A percentile compares a stretch with the other conserved stretches of the same genome.
Conservation (phyloP, 2,888 invertebrate genomes). For the Drymonia ruficornis region DNA sequence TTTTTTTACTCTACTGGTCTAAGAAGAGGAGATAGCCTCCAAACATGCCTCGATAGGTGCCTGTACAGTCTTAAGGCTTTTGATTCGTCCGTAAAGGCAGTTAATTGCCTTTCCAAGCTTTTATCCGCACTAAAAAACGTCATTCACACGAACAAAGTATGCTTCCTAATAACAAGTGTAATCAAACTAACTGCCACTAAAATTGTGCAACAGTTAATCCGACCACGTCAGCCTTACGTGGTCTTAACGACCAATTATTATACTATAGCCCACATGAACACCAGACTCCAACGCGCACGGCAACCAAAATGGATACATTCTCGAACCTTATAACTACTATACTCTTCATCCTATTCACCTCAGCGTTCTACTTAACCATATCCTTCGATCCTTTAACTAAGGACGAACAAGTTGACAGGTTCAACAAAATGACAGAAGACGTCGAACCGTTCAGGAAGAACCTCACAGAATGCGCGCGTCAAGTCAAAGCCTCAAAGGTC, state of each 20-base stretch:
- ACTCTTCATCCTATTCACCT: constrained; percentile 46
- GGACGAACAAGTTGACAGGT: constrained; percentile 64
- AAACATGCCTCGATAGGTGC: too few relatives aligned
- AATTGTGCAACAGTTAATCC: constrained; percentile 1
- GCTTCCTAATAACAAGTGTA: not conserved
- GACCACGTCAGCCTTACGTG: constrained; percentile 12
- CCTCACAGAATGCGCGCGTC: constrained; percentile 69
- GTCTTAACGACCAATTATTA: constrained; percentile 60
- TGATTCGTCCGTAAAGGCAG: too few relatives aligned
- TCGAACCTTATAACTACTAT: constrained; percentile 37
- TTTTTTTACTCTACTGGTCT: too few relatives aligned
- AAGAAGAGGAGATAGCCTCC: too few relatives aligned
- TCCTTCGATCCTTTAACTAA: constrained; percentile 67
- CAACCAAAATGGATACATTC: constrained; percentile 44
- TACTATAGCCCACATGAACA: constrained; percentile 40
- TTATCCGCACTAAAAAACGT: too few relatives aligned
- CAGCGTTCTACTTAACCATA: constrained; percentile 48
- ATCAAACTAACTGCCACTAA: constrained; percentile 3
- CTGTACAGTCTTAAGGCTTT: too few relatives aligned
- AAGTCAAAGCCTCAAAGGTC: constrained; percentile 66
- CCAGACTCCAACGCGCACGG: constrained; percentile 45
- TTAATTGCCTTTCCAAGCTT: too few relatives aligned
- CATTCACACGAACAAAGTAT: too few relatives aligned
- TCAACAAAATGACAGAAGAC: constrained; percentile 59
- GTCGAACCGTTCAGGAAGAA: constrained; percentile 76